Base-by-base conservation (phyloP, 1,140 invertebrate species). In the Steinernema feltiae region DNA sequence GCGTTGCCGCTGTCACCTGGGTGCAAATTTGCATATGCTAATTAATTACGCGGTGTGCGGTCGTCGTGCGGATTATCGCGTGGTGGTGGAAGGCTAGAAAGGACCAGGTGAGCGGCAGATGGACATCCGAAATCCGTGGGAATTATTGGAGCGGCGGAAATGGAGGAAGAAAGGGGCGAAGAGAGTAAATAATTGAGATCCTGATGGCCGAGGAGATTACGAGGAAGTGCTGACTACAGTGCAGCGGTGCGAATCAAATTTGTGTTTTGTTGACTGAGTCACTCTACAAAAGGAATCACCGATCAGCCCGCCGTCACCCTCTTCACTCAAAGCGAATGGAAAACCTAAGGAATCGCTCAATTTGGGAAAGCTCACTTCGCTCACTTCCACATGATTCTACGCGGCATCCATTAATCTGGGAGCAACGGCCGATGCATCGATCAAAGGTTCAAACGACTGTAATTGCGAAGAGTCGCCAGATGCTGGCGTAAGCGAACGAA, bases 21-120 rank as follows among this genome's bases (percentile, higher is more conserved):
- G 24, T 63, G 53, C 53, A 63, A 27, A 63, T 63, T 63, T 63
- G 53, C 53, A 63, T 63, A 63, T 63, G 53, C 53, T 63, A 63
- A 63, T 63, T 63, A 27, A 27, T 3, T 17, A 27, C 24, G 53
- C 24, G 7, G 15, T 63, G 53, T 15, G 53, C 53, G 53, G 53
- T 7, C 41, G 41, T n/a, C 53, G 53, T 21, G 15, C 53, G 53
- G 53, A n/a, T 63, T 63, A n/a, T 21, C 2, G 53, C 3, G 3
- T 7, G 53, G 53, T 27, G 7, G 15, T 21, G 53, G 53, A 18
- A 41, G 18, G 35, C 7, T 41, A 41, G 18, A 41, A 41, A 41
- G 35, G 53, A 7, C 7, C 53, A 63, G 53, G 53, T 63, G 53
- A 63, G 53, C 24, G 53, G 7, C 53, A 63, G 53, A 3, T 63